phyloP scores from a whole-genome alignment of 2,888 invertebrate genomes.

The Timema podura region DNA sequence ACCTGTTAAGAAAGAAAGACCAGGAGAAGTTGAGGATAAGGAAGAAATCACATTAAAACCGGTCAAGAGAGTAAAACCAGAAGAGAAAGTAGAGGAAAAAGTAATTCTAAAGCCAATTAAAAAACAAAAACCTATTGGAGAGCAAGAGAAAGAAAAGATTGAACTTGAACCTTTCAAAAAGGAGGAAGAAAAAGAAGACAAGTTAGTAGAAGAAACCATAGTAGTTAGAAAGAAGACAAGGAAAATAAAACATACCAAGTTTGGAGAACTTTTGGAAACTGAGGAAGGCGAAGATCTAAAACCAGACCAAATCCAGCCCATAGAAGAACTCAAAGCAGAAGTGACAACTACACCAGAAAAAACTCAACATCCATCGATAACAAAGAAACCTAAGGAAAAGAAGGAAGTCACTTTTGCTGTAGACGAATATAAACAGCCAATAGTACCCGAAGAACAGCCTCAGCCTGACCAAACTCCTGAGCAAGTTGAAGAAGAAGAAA shows the following conservation, averaged over 20 bases:
- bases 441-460: too few species aligned
- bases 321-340: slow-evolving; percentile 14
- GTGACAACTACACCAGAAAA: slow-evolving; percentile 17
- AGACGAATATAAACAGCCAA: too few species aligned
- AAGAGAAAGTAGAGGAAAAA: slow-evolving; percentile 13
- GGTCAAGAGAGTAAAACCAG: slow-evolving; percentile 20
- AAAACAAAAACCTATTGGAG: slow-evolving; percentile 29
- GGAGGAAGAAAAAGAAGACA: slow-evolving; percentile 15
- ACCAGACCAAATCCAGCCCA: slow-evolving; percentile 16
- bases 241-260: not conserved
- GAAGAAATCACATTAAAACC: slow-evolving; percentile 32
- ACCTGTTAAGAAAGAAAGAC: slow-evolving; percentile 37
- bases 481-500: slow-evolving; percentile 10
- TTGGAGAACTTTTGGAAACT: not conserved
- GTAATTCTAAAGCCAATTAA: slow-evolving; percentile 20
- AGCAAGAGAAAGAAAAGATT: slow-evolving; percentile 21
- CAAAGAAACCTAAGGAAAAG: slow-evolving; percentile 17
- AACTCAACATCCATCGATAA: slow-evolving; percentile 10
- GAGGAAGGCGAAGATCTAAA: too few species aligned
- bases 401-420: too few species aligned
- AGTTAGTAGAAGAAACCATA: too few species aligned
- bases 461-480: too few species aligned
- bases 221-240: too few species aligned
- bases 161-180: slow-evolving; percentile 25
- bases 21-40: slow-evolving; percentile 36